phyloP scores from a whole-genome alignment of 2,888 invertebrate species.

The Plusia festucae region DNA sequence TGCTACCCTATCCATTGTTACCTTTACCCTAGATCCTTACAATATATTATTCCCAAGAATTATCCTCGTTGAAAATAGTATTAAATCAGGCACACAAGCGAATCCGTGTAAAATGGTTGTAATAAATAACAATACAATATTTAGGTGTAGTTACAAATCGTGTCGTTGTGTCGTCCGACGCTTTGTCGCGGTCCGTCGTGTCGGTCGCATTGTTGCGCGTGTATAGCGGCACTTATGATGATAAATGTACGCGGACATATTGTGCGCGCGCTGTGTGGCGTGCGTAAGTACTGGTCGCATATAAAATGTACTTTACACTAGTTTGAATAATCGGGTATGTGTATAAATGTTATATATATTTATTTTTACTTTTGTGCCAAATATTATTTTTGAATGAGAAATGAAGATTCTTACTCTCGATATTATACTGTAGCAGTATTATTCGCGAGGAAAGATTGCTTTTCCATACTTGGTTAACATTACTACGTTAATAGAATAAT shows the following conservation, averaged over 20 bases:
- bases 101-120: constrained; percentile 61
- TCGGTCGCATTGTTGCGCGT: constrained; percentile 66
- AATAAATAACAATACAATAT: constrained; percentile 66
- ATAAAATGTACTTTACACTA: constrained; percentile 36
- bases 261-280: constrained; percentile 60
- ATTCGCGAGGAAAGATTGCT: no score
- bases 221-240: constrained; percentile 82
- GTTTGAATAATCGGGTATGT: no score
- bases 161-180: constrained; percentile 57
- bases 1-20: constrained; percentile 50
- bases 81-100: constrained; percentile 64
- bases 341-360: no score
- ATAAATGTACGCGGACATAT: constrained; percentile 81
- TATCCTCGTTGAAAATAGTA: constrained; percentile 63
- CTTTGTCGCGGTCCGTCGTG: constrained; percentile 54
- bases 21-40: constrained; percentile 49
- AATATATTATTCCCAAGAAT: constrained; percentile 61
- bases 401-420: no score
- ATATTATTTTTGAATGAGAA: no score
- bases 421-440: no score
- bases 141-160: constrained; percentile 65
- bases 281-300: constrained; percentile 65
- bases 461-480: no score
- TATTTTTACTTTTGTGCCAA: no score
- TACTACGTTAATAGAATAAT: no score